Percentiles rank a stretch among this genome's conserved stretches.
These are phyloP conservation scores for Drosophila setifemur DNA, from an alignment of 1,140 invertebrate species.

Conservation along the genomic window DNA sequence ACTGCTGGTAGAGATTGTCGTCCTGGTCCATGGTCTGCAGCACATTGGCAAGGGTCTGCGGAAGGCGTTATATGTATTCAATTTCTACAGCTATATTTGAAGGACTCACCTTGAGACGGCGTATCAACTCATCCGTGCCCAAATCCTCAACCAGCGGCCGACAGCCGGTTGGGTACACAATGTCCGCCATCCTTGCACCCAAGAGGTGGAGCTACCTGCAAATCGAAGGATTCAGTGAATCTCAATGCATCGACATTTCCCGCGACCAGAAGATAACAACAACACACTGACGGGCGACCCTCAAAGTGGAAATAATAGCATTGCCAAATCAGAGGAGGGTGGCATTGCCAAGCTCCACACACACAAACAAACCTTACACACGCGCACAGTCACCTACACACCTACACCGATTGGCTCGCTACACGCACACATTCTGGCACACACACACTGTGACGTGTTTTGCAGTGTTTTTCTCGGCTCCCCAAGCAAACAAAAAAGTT, in stretches of 20 bases:
- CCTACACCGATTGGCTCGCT: too few species aligned
- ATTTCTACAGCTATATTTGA: too few species aligned
- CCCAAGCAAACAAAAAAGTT: constrained; percentile 9
- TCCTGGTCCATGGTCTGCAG: constrained; percentile 98
- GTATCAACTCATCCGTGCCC: constrained; percentile 96
- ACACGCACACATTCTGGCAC: constrained; percentile 7
- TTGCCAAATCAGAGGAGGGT: constrained; percentile 69
- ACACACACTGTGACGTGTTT: constrained; percentile 22
- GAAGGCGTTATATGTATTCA: too few species aligned
- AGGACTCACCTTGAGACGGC: constrained; percentile 91
- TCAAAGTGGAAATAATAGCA: constrained; percentile 60
- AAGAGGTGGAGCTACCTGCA: constrained; percentile 16
- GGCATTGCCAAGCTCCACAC: constrained; percentile 65
- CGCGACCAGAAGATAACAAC: constrained; percentile 8
- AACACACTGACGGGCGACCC: constrained; percentile 35
- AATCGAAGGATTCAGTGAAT: constrained; percentile 1
- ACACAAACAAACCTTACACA: constrained; percentile 18
- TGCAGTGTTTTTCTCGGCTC: constrained; percentile 18
- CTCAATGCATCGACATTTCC: constrained; percentile 15
- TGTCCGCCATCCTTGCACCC: constrained; percentile 83
- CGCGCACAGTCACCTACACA: constrained; percentile 10
- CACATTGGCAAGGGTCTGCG: constrained; percentile 93
- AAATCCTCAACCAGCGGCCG: constrained; percentile 95
- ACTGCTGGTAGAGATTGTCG: constrained; percentile 96
- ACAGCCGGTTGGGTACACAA: constrained; percentile 93